Conservation (phyloP, 2,113 vertebrate genomes). For the Paradoxurus hermaphroditus region DNA sequence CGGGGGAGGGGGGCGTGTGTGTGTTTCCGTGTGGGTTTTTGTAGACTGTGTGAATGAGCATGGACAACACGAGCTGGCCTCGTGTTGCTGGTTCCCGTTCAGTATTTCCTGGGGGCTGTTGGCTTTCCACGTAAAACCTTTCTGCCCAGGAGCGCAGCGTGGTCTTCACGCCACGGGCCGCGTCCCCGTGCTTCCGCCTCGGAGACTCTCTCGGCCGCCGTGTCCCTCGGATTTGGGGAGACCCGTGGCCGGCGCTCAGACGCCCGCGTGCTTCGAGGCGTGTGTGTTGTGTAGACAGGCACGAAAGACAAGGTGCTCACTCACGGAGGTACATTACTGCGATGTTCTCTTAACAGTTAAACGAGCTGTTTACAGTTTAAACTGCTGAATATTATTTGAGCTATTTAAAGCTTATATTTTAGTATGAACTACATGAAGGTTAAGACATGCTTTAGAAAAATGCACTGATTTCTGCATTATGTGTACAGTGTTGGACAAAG, state of each 20-base stretch:
- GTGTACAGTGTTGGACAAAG: constrained; percentile 97
- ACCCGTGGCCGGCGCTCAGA: background rate
- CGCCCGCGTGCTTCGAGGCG: constrained; percentile 43
- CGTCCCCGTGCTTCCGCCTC: constrained; percentile 60
- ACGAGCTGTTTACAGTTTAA: constrained; percentile 93
- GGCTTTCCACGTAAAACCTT: constrained; percentile 66
- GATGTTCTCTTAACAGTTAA: constrained; percentile 77
- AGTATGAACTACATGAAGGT: constrained; percentile 92
- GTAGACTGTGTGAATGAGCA: constrained; percentile 77
- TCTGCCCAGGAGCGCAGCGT: constrained; percentile 72
- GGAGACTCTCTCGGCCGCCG: constrained; percentile 2
- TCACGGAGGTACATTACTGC: constrained; percentile 70
- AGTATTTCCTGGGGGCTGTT: constrained; percentile 81
- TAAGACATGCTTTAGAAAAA: constrained; percentile 90
- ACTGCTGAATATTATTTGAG: constrained; percentile 86
- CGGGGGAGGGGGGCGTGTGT: background rate
- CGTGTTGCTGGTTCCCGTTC: constrained; percentile 81
- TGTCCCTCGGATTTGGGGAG: constrained; percentile 50
- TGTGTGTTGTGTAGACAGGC: constrained; percentile 74
- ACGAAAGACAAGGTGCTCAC: constrained; percentile 85
- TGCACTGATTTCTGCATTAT: constrained; percentile 92
- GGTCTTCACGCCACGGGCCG: constrained; percentile 60
- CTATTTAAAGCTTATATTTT: constrained; percentile 92
- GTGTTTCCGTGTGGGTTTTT: constrained; percentile 12
- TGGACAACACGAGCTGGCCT: constrained; percentile 84